Base-by-base conservation (phyloP, 2,113 vertebrate genomes). In the Hiodon tergisus region DNA sequence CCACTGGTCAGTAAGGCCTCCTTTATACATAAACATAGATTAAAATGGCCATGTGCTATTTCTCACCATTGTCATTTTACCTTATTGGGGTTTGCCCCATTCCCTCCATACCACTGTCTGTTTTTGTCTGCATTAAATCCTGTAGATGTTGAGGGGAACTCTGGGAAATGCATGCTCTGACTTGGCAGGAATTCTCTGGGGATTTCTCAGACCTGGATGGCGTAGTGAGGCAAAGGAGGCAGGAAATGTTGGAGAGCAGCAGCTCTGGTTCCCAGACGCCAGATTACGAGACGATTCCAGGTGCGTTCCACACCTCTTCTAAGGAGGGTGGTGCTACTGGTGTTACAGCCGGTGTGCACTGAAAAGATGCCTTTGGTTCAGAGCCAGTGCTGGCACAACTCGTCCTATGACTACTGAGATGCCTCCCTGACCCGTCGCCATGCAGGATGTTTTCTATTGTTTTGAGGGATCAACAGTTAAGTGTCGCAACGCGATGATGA, bases 261-360 rank as follows among this genome's bases (percentile, higher is more conserved):
- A 97, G 95, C 73, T 95, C 94, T 13, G 94, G 93, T 0, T 97
- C 96, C 65, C 96, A 95, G 80, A 97, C 94, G 6, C 94, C 95
- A 3, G 96, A 97, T 80, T 89, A 93, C 2, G 94, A 96, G 77
- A 93, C 94, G 82, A 92, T 93, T 14, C 85, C 89, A 74, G 94
- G 96, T 98, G 76, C 74, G 89, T 78, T 5, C 13, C 13, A 14
- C 55, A 1, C 13, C 47, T 11, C 4, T 4, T 31, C 31, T 31
- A 31, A 31, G 31, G 31, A 31, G 31, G 31, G 31, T 31, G 31
- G 31, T 31, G 31, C 31, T 31, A 31, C 31, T 65, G 62, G 2
- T 46, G 62, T 31, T 65, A 65, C 11, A 16, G 17, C 9, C 6
- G 6, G 6, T 31, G 10, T 4, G 5, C 57, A 66, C 74, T 57